These are phyloP conservation scores for Stichopus horrens DNA, from an alignment of 53 echinoderm and acorn worm genomes.

Conservation along the genomic window DNA sequence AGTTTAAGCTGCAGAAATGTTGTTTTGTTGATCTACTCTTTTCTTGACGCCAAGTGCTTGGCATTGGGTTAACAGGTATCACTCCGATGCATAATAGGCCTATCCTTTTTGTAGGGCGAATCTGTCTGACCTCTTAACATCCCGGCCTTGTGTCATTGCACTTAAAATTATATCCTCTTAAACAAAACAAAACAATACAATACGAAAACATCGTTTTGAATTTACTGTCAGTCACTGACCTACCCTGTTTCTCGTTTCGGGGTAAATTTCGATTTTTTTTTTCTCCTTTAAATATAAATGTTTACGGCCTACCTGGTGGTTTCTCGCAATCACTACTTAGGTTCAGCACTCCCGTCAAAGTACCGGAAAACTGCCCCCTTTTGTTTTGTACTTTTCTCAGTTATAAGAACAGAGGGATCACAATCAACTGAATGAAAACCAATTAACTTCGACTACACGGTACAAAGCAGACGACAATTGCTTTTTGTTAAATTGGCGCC, in stretches of 20 bases:
- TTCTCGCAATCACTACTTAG: too few species aligned
- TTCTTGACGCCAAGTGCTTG: too few species aligned
- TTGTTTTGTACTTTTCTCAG: neutral
- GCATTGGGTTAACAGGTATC: too few species aligned
- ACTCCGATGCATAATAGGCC: too few species aligned
- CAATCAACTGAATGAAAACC: neutral
- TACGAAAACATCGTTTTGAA: neutral
- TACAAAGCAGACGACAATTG: neutral
- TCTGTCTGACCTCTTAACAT: too few species aligned
- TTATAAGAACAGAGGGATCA: neutral
- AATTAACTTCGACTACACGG: neutral
- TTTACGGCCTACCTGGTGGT: neutral
- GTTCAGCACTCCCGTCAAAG: neutral
- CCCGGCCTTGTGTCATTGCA: too few species aligned
- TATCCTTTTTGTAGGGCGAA: too few species aligned
- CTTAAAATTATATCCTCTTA: too few species aligned
- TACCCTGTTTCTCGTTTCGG: neutral
- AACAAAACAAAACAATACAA: too few species aligned
- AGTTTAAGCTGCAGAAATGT: too few species aligned
- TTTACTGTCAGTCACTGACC: neutral
- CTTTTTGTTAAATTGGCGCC: neutral
- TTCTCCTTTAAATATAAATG: neutral
- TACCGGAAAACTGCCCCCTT: neutral
- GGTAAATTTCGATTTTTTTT: neutral
- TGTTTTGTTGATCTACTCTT: too few species aligned